Percentiles rank a stretch among this genome's conserved stretches.
phyloP scores from a whole-genome alignment of 2,888 invertebrate species.

The Lepidochrysops patricia region DNA sequence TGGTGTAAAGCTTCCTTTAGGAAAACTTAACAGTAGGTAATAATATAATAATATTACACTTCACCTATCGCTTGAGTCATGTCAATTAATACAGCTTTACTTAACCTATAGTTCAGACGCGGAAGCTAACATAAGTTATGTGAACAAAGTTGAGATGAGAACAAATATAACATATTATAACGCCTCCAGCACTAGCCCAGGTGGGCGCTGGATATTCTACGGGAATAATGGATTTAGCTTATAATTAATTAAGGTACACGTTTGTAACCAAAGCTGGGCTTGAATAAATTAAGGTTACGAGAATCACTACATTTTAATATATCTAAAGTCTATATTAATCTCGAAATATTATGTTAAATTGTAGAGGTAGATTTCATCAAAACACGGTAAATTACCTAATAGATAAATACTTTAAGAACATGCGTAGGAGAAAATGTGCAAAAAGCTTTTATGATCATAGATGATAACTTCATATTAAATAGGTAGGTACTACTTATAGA shows the following conservation, averaged over 20 bases:
- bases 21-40: too few species aligned
- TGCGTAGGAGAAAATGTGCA: too few species aligned
- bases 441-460: too few species aligned
- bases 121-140: slow-evolving; percentile 8
- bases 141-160: slow-evolving; percentile 19
- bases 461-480: too few species aligned
- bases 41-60: too few species aligned
- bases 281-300: not conserved
- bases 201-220: slow-evolving; percentile 23
- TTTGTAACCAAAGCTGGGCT: not conserved
- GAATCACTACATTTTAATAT: not conserved
- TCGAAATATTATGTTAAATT: not conserved
- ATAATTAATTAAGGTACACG: slow-evolving; percentile 11
- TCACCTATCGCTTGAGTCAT: not conserved
- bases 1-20: too few species aligned
- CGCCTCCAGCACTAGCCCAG: slow-evolving; percentile 18
- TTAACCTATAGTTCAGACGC: not conserved
- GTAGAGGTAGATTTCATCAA: not conserved
- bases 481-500: too few species aligned
- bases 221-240: slow-evolving; percentile 10
- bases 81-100: not conserved
- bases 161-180: slow-evolving; percentile 11
- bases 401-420: too few species aligned
- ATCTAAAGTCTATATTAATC: too few species aligned
- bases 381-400: too few species aligned